phyloP scores from a whole-genome alignment of 2,113 vertebrate species.

The Chaetops frenatus region DNA sequence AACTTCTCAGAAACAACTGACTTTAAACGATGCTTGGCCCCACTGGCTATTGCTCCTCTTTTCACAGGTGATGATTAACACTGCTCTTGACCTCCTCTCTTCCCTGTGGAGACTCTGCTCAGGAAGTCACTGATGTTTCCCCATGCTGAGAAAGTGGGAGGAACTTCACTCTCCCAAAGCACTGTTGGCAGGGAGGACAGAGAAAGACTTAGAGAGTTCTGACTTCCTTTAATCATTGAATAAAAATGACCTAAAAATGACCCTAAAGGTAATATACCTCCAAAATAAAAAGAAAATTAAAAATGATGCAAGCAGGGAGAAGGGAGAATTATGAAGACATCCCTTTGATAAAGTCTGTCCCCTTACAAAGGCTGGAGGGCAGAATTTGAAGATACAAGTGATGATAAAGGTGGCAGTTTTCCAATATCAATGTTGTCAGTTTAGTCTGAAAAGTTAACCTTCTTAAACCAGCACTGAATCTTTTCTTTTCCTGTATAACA shows the following conservation, averaged over 20 bases:
- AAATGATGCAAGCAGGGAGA: neutral
- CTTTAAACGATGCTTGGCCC: neutral
- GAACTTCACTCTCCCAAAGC: neutral
- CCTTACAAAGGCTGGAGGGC: neutral
- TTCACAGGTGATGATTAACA: slow-evolving; percentile 32
- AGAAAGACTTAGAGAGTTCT: neutral
- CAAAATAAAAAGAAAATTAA: neutral
- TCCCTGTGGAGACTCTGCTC: neutral
- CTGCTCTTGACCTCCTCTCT: slow-evolving; percentile 23
- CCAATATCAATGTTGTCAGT: neutral
- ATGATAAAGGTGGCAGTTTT: slow-evolving; percentile 2
- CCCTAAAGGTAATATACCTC: neutral
- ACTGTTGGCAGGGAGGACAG: neutral
- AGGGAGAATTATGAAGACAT: neutral
- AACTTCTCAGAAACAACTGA: neutral
- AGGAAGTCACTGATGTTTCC: slow-evolving; percentile 36
- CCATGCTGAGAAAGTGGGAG: neutral
- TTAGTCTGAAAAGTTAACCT: slow-evolving; percentile 44
- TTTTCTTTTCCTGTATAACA: slow-evolving; percentile 24
- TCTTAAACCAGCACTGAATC: neutral
- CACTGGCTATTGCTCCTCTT: neutral
- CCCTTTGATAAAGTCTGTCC: neutral
- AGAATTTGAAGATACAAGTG: neutral
- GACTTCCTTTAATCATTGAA: neutral
- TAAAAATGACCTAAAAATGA: neutral